Conservation (phyloP, 2,797 vertebrate species). For the Sardinella longiceps region DNA sequence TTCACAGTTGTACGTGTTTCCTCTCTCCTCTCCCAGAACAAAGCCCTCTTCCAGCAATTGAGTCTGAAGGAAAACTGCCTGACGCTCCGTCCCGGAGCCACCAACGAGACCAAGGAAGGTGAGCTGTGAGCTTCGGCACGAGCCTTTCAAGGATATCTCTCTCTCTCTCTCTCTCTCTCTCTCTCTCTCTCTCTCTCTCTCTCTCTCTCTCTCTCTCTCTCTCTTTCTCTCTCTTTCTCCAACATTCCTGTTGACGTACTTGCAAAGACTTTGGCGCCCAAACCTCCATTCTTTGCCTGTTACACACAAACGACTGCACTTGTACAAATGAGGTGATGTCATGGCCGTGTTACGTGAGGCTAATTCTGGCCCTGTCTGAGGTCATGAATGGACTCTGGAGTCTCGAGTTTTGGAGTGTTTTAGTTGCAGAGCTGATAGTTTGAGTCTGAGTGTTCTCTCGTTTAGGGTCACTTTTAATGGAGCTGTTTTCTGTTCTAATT, state of each 20-base stretch:
- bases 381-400: neutral
- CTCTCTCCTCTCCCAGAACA: conserved; percentile 76
- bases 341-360: neutral
- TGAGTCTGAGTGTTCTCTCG: neutral
- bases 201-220: neutral
- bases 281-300: neutral
- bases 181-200: neutral
- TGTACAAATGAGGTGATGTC: neutral
- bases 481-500: neutral
- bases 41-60: conserved; percentile 91
- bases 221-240: neutral
- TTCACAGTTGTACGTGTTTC: neutral
- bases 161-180: neutral
- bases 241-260: neutral
- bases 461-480: neutral
- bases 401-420: neutral
- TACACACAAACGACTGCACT: neutral
- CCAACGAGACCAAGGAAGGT: conserved; percentile 88
- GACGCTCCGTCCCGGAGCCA: conserved; percentile 76
- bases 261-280: neutral
- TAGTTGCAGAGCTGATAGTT: neutral
- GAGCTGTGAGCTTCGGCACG: conserved; percentile 77
- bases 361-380: neutral
- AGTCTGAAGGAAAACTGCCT: conserved; percentile 94
- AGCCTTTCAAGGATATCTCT: neutral